Evolutionary conservation across 2,888 invertebrate genomes (phyloP), one percentile per base, ranked within the genome.

Genomic region (Malthinus flaveolus): DNA sequence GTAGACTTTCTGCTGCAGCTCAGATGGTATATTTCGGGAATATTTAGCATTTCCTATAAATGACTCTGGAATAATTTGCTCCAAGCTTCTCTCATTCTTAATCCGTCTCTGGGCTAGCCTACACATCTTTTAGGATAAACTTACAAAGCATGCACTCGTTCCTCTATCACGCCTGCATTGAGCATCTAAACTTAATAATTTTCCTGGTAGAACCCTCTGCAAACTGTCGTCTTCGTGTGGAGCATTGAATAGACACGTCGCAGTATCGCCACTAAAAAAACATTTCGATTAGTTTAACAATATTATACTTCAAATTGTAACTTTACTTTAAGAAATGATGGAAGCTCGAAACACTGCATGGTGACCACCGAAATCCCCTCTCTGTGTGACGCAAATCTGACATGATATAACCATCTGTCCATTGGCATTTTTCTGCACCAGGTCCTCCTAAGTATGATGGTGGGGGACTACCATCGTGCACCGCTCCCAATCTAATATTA

Each of bases 401-500:
- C 95, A 95, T 96, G 73, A 96, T 96, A 81, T 90, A 96, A 52
- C 95, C 95, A 77, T 96, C 95, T 75, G 95, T 94, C 95, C 95
- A 95, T 67, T 94, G 87, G 71, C 95, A 96, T 74, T 93, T 93
- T 76, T 94, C 93, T 12, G 95, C 95, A 10, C 95, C 95, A 0
- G 95, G 95, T 23, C 95, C 95, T 44, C 95, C 95, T 44, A 96
- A 84, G 76, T 96, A 95, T 39, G 93, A 93, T 4, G 95, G 95
- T 35, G 95, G 95, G 1, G 95, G 95, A 66, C 95, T 95, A 48
- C 95, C 95, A 75, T 96, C 95, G 78, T 96, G 95, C n/a, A 96
- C 95, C 69, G 95, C 95, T 62, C 95, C 95, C 76, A 95, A 79
- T 77, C 95, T 95, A 74, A 7, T 61, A 42, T 49, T 12, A 15